Conservation (phyloP, 2,797 vertebrate genomes). For the Carcharodon carcharias region DNA sequence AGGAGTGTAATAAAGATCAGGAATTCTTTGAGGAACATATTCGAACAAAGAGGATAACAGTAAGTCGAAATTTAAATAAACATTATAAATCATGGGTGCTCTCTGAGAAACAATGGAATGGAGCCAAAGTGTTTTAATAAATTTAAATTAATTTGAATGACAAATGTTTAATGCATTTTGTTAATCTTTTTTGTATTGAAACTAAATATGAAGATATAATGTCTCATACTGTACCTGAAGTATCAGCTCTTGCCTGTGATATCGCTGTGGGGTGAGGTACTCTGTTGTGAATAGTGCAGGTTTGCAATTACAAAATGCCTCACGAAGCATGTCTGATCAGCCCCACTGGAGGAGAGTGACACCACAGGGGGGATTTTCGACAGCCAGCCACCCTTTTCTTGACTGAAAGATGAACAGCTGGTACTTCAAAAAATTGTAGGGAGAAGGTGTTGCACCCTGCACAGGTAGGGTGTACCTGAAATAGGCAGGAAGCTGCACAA, state of each 20-base stretch:
- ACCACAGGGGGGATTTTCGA: background rate
- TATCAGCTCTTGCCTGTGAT: background rate
- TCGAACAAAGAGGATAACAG: background rate
- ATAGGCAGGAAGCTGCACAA: too few species aligned
- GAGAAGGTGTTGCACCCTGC: too few species aligned
- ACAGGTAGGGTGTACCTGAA: too few species aligned
- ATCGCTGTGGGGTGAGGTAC: background rate
- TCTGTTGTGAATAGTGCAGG: background rate
- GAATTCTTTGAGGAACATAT: background rate
- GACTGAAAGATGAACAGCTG: background rate
- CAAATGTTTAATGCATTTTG: background rate
- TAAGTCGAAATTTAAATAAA: background rate
- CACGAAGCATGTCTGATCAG: background rate
- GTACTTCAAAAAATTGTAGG: too few species aligned
- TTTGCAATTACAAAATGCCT: background rate
- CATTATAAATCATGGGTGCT: background rate
- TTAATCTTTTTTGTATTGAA: background rate
- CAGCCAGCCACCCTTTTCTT: background rate
- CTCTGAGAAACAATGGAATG: background rate
- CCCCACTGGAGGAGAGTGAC: background rate
- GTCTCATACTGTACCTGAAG: background rate
- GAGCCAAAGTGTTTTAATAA: background rate
- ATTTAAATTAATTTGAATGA: conserved; percentile 1
- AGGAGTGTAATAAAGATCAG: background rate
- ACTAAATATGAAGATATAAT: background rate